Conservation (phyloP, 2,888 invertebrate genomes). For the Noctua comes region DNA sequence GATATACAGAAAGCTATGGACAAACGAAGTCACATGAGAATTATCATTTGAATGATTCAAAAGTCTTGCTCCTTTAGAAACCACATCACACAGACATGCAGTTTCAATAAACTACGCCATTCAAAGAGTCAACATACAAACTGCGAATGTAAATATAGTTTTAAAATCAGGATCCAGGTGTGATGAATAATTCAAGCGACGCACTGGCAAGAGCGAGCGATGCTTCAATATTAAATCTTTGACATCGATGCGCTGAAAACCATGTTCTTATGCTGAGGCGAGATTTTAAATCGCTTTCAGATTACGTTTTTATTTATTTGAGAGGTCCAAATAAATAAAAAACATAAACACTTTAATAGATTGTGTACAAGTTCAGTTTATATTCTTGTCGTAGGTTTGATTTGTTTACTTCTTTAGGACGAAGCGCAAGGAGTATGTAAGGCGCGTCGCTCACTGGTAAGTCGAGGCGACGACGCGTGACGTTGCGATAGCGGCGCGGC, state of each 20-base stretch:
- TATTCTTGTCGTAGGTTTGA: no score
- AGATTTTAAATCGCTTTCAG: conserved; percentile 44
- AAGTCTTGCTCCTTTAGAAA: conserved; percentile 33
- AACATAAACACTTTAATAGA: neutral
- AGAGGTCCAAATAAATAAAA: no score
- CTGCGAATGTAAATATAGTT: conserved; percentile 71
- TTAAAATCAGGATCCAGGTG: conserved; percentile 70
- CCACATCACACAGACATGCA: conserved; percentile 49
- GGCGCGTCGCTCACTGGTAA: no score
- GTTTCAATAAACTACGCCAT: conserved; percentile 51
- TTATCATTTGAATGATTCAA: conserved; percentile 36
- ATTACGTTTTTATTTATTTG: neutral
- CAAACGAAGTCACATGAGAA: conserved; percentile 20
- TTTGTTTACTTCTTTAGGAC: no score
- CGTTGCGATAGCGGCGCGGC: no score
- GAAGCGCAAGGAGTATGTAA: no score
- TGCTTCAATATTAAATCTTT: conserved; percentile 76
- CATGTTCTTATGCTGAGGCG: conserved; percentile 59
- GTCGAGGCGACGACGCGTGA: no score
- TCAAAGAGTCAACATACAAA: conserved; percentile 63
- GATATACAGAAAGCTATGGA: neutral
- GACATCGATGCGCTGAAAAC: conserved; percentile 76
- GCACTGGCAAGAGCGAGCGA: conserved; percentile 55
- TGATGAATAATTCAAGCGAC: conserved; percentile 73
- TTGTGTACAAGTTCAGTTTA: no score